These are phyloP conservation scores for Platorchestia sp. DNA, from an alignment of 1,140 invertebrate species.

Conservation along the genomic window DNA sequence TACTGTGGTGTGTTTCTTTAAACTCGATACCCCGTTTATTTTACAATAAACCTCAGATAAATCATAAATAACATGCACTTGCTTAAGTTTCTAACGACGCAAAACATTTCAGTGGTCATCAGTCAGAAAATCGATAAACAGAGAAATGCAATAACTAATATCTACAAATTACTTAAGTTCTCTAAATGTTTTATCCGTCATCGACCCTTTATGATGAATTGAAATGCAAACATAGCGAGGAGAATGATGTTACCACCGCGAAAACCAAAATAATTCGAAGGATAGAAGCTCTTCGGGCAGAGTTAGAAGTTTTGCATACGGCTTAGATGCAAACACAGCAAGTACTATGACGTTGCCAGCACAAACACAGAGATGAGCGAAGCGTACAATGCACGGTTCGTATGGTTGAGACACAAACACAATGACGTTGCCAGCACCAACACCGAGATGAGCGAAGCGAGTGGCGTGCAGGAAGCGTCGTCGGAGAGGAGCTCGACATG, in stretches of 20 bases:
- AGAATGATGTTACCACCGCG: background rate
- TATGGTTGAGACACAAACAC: no score
- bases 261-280: background rate
- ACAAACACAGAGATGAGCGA: no score
- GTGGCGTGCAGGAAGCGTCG: background rate
- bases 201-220: background rate
- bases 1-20: no score
- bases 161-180: background rate
- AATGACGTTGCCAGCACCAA: background rate
- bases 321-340: no score
- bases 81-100: no score
- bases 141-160: background rate
- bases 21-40: no score
- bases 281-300: no score
- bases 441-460: background rate
- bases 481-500: background rate
- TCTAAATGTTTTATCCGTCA: background rate
- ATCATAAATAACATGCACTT: no score
- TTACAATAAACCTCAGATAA: no score
- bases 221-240: background rate
- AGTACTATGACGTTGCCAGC: no score
- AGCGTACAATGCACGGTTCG: no score
- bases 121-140: background rate
- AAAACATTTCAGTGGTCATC: background rate
- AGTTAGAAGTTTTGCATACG: no score